Percentiles rank a stretch among this genome's conserved stretches.
These are phyloP conservation scores for Lemur catta DNA, from an alignment of 2,797 vertebrate species.

Conservation along the genomic window DNA sequence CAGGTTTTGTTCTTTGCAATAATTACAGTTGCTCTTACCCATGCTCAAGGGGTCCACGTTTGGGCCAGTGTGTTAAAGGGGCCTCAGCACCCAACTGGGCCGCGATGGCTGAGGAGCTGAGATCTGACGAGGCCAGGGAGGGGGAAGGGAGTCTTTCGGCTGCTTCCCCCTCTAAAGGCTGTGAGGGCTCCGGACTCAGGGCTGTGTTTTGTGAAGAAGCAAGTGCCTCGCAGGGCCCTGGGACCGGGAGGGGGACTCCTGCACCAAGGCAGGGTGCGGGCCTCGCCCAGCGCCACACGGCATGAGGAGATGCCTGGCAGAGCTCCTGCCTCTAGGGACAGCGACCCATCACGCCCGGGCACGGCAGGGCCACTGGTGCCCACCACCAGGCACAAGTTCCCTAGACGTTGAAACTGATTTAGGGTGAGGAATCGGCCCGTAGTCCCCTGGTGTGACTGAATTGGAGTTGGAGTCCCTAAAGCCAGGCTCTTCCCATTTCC, in stretches of 20 bases:
- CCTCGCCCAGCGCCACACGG: rapidly evolving
- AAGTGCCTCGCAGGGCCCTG: not conserved
- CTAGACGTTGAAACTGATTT: not conserved
- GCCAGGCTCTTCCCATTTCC: not conserved
- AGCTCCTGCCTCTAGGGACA: not conserved
- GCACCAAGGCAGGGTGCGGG: rapidly evolving
- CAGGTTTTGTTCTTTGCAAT: not conserved
- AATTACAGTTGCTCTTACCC: not conserved
- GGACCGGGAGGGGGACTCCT: not conserved
- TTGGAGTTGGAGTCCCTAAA: rapidly evolving
- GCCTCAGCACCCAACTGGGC: not conserved
- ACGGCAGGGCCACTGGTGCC: rapidly evolving
- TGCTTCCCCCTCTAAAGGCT: not conserved
- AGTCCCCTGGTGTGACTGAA: not conserved
- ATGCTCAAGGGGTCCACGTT: not conserved
- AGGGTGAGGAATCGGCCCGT: not conserved
- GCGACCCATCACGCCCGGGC: rapidly evolving
- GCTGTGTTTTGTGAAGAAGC: not conserved
- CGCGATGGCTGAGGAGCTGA: not conserved
- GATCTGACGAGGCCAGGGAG: not conserved
- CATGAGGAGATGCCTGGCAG: too few species aligned
- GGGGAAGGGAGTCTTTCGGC: rapidly evolving
- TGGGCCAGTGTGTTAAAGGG: not conserved
- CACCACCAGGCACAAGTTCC: rapidly evolving
- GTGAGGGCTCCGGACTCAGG: not conserved